A percentile compares a stretch with the other conserved stretches of the same genome.
Conservation (phyloP, 2,113 vertebrate genomes). For the Crotalus horridus region DNA sequence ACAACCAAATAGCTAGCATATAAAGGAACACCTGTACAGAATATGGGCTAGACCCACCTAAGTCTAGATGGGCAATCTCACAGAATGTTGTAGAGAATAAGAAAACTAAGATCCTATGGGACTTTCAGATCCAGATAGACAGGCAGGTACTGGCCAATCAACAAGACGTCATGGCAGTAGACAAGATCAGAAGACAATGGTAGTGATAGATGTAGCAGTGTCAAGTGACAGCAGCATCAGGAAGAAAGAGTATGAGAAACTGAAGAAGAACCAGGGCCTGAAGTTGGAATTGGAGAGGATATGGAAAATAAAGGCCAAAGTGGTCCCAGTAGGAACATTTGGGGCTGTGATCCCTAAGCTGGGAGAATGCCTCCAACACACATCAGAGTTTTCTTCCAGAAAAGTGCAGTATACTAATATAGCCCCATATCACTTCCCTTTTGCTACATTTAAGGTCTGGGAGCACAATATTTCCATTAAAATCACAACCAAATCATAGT, state of each 20-base stretch:
- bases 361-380: background rate
- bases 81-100: background rate
- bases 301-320: background rate
- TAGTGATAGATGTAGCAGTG: background rate
- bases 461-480: slow-evolving; percentile 17
- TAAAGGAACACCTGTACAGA: background rate
- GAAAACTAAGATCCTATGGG: background rate
- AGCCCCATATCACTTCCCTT: background rate
- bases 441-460: background rate
- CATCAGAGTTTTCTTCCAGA: background rate
- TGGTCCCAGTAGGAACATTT: background rate
- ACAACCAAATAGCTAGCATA: background rate
- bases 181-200: background rate
- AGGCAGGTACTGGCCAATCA: background rate
- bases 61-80: background rate
- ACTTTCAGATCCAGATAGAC: background rate
- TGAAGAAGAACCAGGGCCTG: background rate
- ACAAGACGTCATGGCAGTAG: background rate
- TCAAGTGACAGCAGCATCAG: background rate
- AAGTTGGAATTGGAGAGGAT: background rate
- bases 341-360: background rate
- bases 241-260: background rate
- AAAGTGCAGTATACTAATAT: background rate
- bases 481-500: background rate
- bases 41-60: background rate